phyloP scores from a whole-genome alignment of 2,113 vertebrate genomes.

The Mixornis gularis region DNA sequence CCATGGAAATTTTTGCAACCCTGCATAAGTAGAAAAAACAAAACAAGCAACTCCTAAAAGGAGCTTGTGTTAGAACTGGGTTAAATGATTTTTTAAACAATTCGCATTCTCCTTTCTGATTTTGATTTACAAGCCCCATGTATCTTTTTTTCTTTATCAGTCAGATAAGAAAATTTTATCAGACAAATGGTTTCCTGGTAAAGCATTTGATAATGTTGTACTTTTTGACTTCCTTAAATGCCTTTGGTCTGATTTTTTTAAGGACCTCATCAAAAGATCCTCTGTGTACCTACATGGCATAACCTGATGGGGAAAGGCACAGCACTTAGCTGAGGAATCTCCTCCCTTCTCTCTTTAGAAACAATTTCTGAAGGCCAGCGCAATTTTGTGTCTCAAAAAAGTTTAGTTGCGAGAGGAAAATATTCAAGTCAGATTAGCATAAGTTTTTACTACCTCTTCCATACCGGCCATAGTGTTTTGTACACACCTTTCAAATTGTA shows the following conservation, averaged over 20 bases:
- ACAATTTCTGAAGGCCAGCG: neutral
- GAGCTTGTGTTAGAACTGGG: neutral
- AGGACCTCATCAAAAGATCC: neutral
- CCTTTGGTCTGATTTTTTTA: neutral
- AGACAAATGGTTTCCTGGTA: neutral
- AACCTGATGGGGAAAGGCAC: neutral
- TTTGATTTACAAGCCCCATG: neutral
- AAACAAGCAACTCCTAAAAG: neutral
- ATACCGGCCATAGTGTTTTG: neutral
- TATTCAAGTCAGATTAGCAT: neutral
- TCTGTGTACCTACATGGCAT: neutral
- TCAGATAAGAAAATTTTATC: neutral
- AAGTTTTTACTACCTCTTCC: neutral
- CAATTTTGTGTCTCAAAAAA: neutral
- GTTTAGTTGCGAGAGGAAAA: neutral
- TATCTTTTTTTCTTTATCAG: neutral
- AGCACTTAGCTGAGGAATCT: neutral
- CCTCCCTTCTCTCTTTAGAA: neutral
- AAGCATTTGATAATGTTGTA: neutral
- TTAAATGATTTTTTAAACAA: neutral
- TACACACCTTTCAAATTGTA: neutral
- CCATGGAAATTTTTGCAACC: neutral
- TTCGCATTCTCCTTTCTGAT: neutral
- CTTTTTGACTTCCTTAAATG: neutral
- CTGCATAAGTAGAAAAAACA: neutral